Conservation (phyloP, 2,888 invertebrate genomes). For the Gari tellinella region DNA sequence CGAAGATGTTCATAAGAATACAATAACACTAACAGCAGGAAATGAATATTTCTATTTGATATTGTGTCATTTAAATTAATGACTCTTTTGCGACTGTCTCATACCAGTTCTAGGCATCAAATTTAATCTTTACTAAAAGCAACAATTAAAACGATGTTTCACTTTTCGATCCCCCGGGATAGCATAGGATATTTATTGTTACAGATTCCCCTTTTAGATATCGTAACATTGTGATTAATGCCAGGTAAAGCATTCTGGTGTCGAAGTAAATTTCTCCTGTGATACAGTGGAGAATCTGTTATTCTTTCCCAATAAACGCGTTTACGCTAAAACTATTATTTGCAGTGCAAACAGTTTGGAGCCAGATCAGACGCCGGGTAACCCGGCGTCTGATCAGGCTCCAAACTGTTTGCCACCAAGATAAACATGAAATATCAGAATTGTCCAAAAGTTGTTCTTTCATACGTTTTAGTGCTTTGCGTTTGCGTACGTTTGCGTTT, state of each 20-base stretch:
- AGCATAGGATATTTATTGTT: conserved; percentile 20
- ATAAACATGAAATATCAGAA: no score
- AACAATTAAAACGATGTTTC: conserved; percentile 45
- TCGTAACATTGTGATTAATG: conserved; percentile 23
- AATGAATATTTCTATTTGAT: conserved; percentile 60
- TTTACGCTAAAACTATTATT: no score
- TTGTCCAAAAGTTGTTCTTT: no score
- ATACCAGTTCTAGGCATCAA: conserved; percentile 41
- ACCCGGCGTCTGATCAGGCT: no score
- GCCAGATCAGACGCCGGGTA: no score
- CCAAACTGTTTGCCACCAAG: no score
- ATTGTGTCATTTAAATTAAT: conserved; percentile 57
- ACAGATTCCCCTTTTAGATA: conserved; percentile 43
- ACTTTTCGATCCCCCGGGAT: conserved; percentile 34
- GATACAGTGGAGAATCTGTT: no score
- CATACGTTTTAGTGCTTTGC: no score
- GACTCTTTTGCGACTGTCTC: conserved; percentile 43
- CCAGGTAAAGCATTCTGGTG: conserved; percentile 11
- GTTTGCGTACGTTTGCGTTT: no score
- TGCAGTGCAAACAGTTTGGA: no score
- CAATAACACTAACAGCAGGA: conserved; percentile 20
- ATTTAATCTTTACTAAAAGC: conserved; percentile 64
- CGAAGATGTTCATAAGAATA: no score
- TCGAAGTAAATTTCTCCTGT: conserved; percentile 25
- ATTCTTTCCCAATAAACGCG: no score